Conservation (phyloP, 2,888 invertebrate species). For the Octodonta nipae region DNA sequence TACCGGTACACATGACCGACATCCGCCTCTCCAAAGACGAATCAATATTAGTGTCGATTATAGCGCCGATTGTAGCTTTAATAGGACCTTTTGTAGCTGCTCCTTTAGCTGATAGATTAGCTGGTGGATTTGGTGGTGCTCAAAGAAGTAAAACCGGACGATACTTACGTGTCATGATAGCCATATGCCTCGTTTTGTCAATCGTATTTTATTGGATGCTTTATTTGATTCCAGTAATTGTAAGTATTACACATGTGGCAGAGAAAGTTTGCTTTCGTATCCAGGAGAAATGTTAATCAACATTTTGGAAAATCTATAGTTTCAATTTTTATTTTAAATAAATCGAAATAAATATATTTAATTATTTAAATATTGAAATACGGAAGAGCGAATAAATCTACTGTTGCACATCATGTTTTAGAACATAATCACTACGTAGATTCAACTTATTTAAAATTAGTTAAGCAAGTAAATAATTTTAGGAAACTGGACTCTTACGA, state of each 20-base stretch:
- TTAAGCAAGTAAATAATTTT: too few relatives aligned
- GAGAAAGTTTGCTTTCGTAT: too few relatives aligned
- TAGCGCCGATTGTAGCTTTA: slow-evolving; percentile 66
- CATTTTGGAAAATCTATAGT: too few relatives aligned
- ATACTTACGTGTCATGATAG: slow-evolving; percentile 54
- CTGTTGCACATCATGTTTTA: too few relatives aligned
- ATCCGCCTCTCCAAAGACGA: slow-evolving; percentile 63
- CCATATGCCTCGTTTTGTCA: slow-evolving; percentile 51
- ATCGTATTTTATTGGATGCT: slow-evolving; percentile 56
- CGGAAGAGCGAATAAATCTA: too few relatives aligned
- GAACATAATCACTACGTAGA: too few relatives aligned
- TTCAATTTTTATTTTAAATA: too few relatives aligned
- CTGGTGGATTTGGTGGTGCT: slow-evolving; percentile 32
- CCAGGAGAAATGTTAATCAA: too few relatives aligned
- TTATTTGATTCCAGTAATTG: slow-evolving; percentile 52
- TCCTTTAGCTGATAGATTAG: slow-evolving; percentile 62
- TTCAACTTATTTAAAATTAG: too few relatives aligned
- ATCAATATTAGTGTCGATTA: slow-evolving; percentile 61
- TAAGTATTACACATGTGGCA: slow-evolving; percentile 29
- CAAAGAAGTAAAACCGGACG: slow-evolving; percentile 42
- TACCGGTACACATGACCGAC: slow-evolving; percentile 62
- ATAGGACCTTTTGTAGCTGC: slow-evolving; percentile 66
- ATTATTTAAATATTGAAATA: too few relatives aligned
- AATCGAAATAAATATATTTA: too few relatives aligned
- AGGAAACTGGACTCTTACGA: too few relatives aligned